phyloP scores from a whole-genome alignment of 2,888 invertebrate species.

The Caenorhabditis uteleia region DNA sequence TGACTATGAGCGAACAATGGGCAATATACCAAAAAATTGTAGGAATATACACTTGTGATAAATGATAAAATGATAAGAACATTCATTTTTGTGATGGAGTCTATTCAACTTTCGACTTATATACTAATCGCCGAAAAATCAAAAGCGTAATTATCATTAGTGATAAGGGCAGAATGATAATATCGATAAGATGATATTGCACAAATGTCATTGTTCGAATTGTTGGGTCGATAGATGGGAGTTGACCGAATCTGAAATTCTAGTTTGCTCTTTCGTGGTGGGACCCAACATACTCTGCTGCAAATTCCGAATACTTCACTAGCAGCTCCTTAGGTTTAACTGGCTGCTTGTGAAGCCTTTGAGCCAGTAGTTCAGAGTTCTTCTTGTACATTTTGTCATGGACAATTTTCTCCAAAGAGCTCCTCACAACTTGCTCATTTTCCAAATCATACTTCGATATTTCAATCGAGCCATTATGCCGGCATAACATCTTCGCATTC shows the following conservation, averaged over 20 bases:
- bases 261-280: no score
- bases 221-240: no score
- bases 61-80: not conserved
- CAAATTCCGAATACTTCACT: no score
- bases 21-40: constrained; percentile 22
- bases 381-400: constrained; percentile 29
- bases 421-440: constrained; percentile 13
- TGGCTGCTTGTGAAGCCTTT: not conserved
- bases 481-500: constrained; percentile 43
- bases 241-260: no score
- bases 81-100: no score
- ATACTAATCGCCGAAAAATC: no score
- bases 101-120: no score
- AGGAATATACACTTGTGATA: not conserved
- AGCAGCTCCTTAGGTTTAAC: not conserved
- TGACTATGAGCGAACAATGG: constrained; percentile 38
- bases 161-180: no score
- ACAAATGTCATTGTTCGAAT: no score
- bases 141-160: no score
- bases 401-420: constrained; percentile 24
- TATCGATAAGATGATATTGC: no score
- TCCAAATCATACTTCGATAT: constrained; percentile 36
- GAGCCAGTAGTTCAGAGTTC: not conserved
- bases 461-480: constrained; percentile 36
- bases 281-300: no score